Percentiles rank a stretch among this genome's conserved stretches.
Evolutionary conservation across 1,140 invertebrate species (phyloP).

Genomic region (Amphibalanus amphitrite): DNA sequence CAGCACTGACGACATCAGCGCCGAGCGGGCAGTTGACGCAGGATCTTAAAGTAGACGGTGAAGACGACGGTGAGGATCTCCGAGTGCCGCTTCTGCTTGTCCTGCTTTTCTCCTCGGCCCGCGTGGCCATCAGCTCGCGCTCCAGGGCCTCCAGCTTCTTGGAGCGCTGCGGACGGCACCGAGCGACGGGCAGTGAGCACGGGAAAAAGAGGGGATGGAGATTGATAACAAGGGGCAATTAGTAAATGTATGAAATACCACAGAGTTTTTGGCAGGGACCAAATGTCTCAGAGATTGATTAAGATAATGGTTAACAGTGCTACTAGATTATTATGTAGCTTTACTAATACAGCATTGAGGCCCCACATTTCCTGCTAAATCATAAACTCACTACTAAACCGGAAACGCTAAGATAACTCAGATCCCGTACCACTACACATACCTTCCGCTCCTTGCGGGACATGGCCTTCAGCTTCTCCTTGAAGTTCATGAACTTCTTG

Average conservation of each 20-base stretch:
- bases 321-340: no score
- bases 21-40: conserved; percentile 51
- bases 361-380: no score
- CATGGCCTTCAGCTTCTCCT: conserved; percentile 45
- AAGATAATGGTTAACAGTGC: no score
- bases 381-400: no score
- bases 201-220: background rate
- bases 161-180: conserved; percentile 21
- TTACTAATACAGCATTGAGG: no score
- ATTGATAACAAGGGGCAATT: background rate
- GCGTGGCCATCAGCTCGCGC: conserved; percentile 73
- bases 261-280: background rate
- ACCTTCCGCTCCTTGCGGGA: conserved; percentile 9
- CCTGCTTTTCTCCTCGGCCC: conserved; percentile 72
- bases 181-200: conserved; percentile 8
- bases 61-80: conserved; percentile 84
- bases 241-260: background rate
- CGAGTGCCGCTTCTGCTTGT: conserved; percentile 58
- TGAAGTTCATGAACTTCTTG: conserved; percentile 54
- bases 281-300: background rate
- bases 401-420: background rate
- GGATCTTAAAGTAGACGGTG: conserved; percentile 78
- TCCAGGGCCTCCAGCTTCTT: conserved; percentile 56
- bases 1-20: conserved; percentile 41
- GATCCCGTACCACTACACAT: background rate